Conservation (phyloP, 2,113 vertebrate genomes). For the Gopherus evgoodei region DNA sequence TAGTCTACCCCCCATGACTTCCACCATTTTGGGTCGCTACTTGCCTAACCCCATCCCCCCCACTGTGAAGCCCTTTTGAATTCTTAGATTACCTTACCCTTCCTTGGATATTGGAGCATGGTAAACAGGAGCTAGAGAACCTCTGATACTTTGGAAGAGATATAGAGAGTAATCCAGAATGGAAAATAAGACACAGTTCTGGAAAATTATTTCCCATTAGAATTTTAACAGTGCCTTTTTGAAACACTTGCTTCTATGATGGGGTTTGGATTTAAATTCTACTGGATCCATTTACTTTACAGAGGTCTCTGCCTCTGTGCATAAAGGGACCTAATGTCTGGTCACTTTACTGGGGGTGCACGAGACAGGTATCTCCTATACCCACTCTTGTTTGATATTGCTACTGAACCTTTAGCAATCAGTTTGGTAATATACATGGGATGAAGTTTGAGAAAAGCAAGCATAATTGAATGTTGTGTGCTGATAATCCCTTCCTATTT, state of each 20-base stretch:
- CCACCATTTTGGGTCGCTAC: neutral
- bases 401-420: neutral
- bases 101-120: neutral
- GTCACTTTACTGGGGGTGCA: neutral
- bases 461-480: neutral
- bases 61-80: neutral
- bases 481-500: neutral
- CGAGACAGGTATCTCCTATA: neutral
- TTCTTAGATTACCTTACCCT: neutral
- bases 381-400: constrained; percentile 3
- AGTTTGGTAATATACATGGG: neutral
- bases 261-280: neutral
- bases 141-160: neutral
- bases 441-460: neutral
- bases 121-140: neutral
- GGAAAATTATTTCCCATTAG: neutral
- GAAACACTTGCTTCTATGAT: neutral
- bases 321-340: neutral
- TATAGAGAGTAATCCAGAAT: neutral
- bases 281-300: neutral
- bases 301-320: neutral
- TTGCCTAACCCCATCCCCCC: neutral
- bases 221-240: neutral
- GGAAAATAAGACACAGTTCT: neutral
- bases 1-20: neutral